A percentile compares a stretch with the other conserved stretches of the same genome.
phyloP scores from a whole-genome alignment of 2,113 vertebrate species.

The Psilopogon haemacephalus region DNA sequence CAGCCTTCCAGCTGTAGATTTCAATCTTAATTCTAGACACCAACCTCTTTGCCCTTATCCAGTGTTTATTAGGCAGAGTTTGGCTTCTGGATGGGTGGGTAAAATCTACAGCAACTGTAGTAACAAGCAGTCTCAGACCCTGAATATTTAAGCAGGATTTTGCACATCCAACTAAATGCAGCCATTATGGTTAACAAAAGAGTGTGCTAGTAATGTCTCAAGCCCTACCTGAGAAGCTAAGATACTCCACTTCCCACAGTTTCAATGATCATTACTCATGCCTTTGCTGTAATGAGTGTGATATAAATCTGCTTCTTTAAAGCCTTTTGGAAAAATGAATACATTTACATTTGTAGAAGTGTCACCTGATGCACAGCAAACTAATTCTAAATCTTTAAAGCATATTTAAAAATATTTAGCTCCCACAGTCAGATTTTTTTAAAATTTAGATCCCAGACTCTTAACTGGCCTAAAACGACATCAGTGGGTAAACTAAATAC shows the following conservation, averaged over 20 bases:
- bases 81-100: background rate
- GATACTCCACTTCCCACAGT: background rate
- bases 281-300: background rate
- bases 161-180: constrained; percentile 27
- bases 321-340: background rate
- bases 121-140: background rate
- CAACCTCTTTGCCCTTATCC: background rate
- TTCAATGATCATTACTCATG: constrained; percentile 14
- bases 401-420: background rate
- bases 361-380: background rate
- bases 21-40: constrained; percentile 12
- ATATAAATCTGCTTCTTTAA: background rate
- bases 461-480: background rate
- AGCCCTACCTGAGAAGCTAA: background rate
- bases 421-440: background rate
- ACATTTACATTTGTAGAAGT: background rate
- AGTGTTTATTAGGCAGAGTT: constrained; percentile 6
- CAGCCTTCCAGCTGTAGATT: background rate
- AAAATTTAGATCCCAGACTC: background rate
- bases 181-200: constrained; percentile 33
- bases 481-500: background rate
- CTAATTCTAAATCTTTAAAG: background rate
- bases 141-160: constrained; percentile 44
- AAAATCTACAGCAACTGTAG: constrained; percentile 26
- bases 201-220: background rate